Conservation (phyloP, 2,113 vertebrate genomes). For the Oxyura jamaicensis region DNA sequence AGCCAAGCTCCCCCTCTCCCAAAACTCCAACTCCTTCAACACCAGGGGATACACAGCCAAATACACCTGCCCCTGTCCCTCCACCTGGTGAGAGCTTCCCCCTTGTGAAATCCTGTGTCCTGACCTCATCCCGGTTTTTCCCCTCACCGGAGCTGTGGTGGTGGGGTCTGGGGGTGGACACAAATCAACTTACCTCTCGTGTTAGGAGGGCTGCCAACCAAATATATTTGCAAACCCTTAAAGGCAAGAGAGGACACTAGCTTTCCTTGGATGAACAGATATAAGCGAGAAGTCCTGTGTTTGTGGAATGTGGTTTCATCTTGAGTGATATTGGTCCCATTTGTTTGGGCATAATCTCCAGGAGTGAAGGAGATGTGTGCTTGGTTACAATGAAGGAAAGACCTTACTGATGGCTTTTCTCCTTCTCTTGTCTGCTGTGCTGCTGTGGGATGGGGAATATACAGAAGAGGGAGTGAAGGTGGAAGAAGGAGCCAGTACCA, state of each 20-base stretch:
- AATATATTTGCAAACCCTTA: conserved; percentile 76
- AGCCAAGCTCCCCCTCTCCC: conserved; percentile 86
- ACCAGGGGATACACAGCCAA: conserved; percentile 94
- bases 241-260: conserved; percentile 83
- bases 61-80: conserved; percentile 89
- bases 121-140: conserved; percentile 39
- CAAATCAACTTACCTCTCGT: conserved; percentile 73
- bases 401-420: not conserved
- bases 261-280: not conserved
- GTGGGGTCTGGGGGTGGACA: conserved; percentile 68
- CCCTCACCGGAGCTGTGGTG: conserved; percentile 61
- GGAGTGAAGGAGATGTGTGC: not conserved
- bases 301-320: not conserved
- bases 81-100: conserved; percentile 64
- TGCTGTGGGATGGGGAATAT: not conserved
- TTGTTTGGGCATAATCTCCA: not conserved
- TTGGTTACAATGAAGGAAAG: not conserved
- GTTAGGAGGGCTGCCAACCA: conserved; percentile 80
- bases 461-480: conserved; percentile 84
- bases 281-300: not conserved
- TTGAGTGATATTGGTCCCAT: not conserved
- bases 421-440: not conserved
- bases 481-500: conserved; percentile 74
- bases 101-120: not conserved
- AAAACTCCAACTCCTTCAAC: conserved; percentile 87